Evolutionary conservation across 2,888 invertebrate species (phyloP).

Genomic region (Nysson spinosus): DNA sequence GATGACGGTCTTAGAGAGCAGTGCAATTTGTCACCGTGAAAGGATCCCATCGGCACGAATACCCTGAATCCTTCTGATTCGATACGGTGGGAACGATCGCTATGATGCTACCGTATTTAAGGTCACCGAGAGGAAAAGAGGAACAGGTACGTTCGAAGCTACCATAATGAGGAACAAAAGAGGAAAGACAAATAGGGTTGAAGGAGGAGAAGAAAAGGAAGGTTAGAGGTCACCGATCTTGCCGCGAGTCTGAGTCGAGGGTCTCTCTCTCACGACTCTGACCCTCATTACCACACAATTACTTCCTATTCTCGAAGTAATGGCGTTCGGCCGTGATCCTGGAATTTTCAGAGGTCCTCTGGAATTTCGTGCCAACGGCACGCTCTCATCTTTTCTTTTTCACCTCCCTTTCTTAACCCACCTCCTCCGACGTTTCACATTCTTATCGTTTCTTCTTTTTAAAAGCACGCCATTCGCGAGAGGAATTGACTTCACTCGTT

Average conservation of each 20-base stretch:
- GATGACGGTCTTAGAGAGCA: neutral
- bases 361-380: slow-evolving; percentile 14
- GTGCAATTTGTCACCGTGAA: slow-evolving; percentile 17
- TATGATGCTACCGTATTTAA: slow-evolving; percentile 27
- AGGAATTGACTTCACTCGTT: slow-evolving; percentile 7
- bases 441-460: slow-evolving; percentile 5
- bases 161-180: neutral
- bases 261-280: slow-evolving; percentile 44
- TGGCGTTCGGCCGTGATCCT: slow-evolving; percentile 25
- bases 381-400: slow-evolving; percentile 22
- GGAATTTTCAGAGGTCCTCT: slow-evolving; percentile 18
- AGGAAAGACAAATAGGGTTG: neutral
- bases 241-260: slow-evolving; percentile 24
- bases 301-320: slow-evolving; percentile 39
- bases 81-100: slow-evolving; percentile 15
- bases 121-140: slow-evolving; percentile 15
- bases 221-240: slow-evolving; percentile 30
- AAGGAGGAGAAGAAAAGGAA: slow-evolving; percentile 4
- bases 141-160: neutral
- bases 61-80: neutral
- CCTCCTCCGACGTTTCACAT: slow-evolving; percentile 5
- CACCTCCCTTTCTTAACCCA: neutral
- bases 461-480: neutral
- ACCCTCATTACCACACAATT: slow-evolving; percentile 52
- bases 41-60: neutral